Evolutionary conservation across 2,797 vertebrate genomes (phyloP).

Genomic region (Phylloscopus collybita): DNA sequence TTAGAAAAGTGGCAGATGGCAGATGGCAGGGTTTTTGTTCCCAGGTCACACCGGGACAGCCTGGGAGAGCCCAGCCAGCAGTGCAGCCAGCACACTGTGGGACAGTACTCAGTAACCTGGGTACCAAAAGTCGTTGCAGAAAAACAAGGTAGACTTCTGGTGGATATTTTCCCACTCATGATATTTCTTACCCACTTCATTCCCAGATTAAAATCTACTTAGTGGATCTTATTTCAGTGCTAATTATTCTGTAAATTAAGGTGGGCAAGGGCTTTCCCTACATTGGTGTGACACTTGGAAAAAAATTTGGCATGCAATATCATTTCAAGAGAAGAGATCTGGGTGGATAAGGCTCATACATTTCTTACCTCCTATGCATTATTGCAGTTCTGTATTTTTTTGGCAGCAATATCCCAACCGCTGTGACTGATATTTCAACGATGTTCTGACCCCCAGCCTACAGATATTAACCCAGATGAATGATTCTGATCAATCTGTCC

Average conservation of each 20-base stretch:
- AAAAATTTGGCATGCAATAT: background rate
- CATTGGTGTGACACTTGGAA: background rate
- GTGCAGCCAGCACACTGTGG: background rate
- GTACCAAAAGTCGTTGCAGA: background rate
- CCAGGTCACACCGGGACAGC: rapidly evolving
- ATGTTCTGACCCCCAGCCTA: background rate
- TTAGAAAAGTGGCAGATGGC: background rate
- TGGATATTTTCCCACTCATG: background rate
- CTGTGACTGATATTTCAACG: background rate
- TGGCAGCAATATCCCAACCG: background rate
- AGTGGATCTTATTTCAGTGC: background rate
- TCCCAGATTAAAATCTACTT: background rate
- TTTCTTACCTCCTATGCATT: background rate
- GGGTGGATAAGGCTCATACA: background rate
- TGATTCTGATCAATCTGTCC: background rate
- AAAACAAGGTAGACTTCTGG: background rate
- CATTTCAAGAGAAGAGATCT: background rate
- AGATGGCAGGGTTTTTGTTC: background rate
- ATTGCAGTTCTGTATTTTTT: background rate
- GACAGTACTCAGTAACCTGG: background rate
- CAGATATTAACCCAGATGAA: background rate
- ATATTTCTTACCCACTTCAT: background rate
- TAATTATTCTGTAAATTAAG: background rate
- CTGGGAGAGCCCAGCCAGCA: rapidly evolving
- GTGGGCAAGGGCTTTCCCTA: background rate